Evolutionary conservation across 1,140 invertebrate species (phyloP).

Genomic region (Caenorhabditis tropicalis): DNA sequence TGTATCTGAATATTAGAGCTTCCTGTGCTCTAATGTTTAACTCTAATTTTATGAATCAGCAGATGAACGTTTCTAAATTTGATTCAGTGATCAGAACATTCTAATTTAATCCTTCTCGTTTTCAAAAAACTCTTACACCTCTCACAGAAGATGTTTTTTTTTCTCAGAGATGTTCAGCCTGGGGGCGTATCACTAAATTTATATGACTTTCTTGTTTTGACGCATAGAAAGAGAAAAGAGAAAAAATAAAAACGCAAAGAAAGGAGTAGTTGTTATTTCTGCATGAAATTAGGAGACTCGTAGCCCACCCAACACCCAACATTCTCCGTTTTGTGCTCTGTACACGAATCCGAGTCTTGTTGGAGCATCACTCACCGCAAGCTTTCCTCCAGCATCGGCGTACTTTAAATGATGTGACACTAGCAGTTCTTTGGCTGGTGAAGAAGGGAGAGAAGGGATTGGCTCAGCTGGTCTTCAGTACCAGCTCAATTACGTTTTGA

Average conservation of each 20-base stretch:
- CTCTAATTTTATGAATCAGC: too few relatives aligned
- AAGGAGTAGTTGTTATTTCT: conserved; percentile 3
- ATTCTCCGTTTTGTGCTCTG: neutral
- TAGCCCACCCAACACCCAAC: neutral
- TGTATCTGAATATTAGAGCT: too few relatives aligned
- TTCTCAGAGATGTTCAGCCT: neutral
- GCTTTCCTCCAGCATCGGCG: neutral
- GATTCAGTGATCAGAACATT: too few relatives aligned
- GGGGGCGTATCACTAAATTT: neutral
- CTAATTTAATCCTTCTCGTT: too few relatives aligned
- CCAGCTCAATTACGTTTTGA: conserved; percentile 38
- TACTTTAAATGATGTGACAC: conserved; percentile 39
- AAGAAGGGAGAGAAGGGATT: neutral
- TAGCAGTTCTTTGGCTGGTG: neutral
- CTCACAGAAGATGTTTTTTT: too few relatives aligned
- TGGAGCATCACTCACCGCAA: neutral
- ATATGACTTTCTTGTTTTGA: conserved; percentile 2
- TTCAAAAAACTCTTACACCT: too few relatives aligned
- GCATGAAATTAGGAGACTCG: conserved; percentile 10
- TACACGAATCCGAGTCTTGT: neutral
- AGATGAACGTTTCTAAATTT: too few relatives aligned
- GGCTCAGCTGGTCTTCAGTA: conserved; percentile 22
- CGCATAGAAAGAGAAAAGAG: neutral
- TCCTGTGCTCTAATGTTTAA: too few relatives aligned
- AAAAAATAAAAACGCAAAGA: neutral